Conservation (phyloP, 2,888 invertebrate genomes). For the Folsomia candida region DNA sequence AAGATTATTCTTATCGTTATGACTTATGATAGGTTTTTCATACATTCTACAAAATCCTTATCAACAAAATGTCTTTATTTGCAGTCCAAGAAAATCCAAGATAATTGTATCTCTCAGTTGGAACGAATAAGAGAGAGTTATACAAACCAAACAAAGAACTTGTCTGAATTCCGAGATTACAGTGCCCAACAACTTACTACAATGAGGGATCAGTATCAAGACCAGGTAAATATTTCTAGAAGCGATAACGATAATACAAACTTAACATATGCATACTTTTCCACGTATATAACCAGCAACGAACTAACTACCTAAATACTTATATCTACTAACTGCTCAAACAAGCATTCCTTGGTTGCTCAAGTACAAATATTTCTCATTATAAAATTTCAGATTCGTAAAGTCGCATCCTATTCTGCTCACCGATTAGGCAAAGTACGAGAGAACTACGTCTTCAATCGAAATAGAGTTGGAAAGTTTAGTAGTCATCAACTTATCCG, state of each 20-base stretch:
- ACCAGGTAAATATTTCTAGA: slow-evolving; percentile 81
- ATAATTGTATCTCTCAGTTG: slow-evolving; percentile 90
- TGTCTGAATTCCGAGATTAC: slow-evolving; percentile 85
- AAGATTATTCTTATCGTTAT: neutral
- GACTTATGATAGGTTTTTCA: neutral
- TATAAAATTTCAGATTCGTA: slow-evolving; percentile 79
- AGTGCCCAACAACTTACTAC: slow-evolving; percentile 76
- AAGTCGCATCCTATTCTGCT: slow-evolving; percentile 87
- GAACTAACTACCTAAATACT: neutral
- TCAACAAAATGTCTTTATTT: no score
- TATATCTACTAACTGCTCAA: neutral
- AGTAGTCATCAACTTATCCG: slow-evolving; percentile 87
- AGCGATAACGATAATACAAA: neutral
- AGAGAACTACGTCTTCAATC: slow-evolving; percentile 92
- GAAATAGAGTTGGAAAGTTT: slow-evolving; percentile 90
- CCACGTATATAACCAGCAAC: neutral
- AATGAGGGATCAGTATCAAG: slow-evolving; percentile 85
- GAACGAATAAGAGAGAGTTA: slow-evolving; percentile 92
- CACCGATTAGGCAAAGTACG: slow-evolving; percentile 88
- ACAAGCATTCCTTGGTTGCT: neutral
- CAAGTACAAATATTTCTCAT: no score
- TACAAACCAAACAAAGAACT: slow-evolving; percentile 78
- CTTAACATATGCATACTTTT: slow-evolving; percentile 1
- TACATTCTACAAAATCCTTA: slow-evolving; percentile 5
- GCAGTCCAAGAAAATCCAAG: slow-evolving; percentile 82